Conservation (phyloP, 2,888 invertebrate genomes). For the Odontocerum albicorne region DNA sequence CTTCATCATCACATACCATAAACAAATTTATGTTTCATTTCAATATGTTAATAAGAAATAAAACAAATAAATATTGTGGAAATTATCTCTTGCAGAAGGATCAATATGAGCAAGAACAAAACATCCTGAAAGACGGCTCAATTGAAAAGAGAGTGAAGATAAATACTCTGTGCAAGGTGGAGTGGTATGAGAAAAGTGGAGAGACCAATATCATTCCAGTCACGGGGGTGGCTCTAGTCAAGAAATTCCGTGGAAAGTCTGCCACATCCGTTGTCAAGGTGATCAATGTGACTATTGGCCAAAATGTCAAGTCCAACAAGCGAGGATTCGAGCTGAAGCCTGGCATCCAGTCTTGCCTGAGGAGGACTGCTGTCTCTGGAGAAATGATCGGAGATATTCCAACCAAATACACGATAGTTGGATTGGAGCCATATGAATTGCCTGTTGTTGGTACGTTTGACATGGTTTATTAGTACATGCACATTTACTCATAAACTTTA, state of each 20-base stretch:
- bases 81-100: conserved; percentile 49
- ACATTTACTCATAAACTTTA: too few relatives aligned
- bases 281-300: conserved; percentile 60
- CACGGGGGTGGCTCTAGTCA: conserved; percentile 59
- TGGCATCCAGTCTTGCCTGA: conserved; percentile 63
- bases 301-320: conserved; percentile 56
- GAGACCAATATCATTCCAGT: conserved; percentile 62
- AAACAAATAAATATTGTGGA: too few relatives aligned
- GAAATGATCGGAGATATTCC: conserved; percentile 66
- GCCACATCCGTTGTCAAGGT: conserved; percentile 59
- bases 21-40: too few relatives aligned
- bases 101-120: conserved; percentile 54
- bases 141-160: conserved; percentile 66
- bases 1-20: too few relatives aligned
- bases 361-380: conserved; percentile 64
- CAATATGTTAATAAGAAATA: too few relatives aligned
- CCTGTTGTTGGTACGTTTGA: conserved; percentile 70
- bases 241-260: conserved; percentile 51
- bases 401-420: conserved; percentile 65
- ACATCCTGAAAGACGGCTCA: conserved; percentile 48
- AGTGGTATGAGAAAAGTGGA: conserved; percentile 67
- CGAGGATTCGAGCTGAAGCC: conserved; percentile 65
- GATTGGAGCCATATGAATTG: conserved; percentile 67
- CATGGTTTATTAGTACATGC: too few relatives aligned
- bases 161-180: conserved; percentile 65